Conservation (phyloP, 2,113 vertebrate genomes). For the Piaya cayana region DNA sequence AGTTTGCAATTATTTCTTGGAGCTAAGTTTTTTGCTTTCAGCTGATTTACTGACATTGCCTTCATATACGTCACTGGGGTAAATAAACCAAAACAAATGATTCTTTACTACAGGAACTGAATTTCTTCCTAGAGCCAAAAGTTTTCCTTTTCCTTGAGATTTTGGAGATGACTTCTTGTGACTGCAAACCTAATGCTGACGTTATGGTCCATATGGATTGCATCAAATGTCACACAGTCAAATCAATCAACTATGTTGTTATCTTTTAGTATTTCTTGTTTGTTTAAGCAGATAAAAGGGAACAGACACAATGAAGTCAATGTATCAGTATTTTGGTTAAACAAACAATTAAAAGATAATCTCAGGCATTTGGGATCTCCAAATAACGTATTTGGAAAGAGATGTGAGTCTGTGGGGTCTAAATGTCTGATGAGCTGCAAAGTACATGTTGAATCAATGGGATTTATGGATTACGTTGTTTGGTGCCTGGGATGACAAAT, state of each 20-base stretch:
- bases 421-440: background rate
- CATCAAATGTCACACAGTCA: background rate
- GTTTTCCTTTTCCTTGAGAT: background rate
- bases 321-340: background rate
- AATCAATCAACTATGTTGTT: background rate
- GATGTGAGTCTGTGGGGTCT: background rate
- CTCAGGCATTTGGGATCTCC: background rate
- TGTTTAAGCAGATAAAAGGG: conserved; percentile 26
- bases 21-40: background rate
- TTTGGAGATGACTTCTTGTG: background rate
- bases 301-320: background rate
- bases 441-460: background rate
- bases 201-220: background rate
- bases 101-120: conserved; percentile 9
- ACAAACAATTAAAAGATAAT: conserved; percentile 16
- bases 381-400: background rate
- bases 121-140: background rate
- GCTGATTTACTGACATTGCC: conserved; percentile 25
- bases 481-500: background rate
- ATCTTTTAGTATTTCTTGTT: conserved; percentile 17
- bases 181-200: background rate
- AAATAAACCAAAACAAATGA: conserved; percentile 21
- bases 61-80: background rate
- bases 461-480: background rate
- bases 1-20: background rate